These are phyloP conservation scores for Plutella xylostella DNA, from an alignment of 2,888 invertebrate species.

Conservation along the genomic window DNA sequence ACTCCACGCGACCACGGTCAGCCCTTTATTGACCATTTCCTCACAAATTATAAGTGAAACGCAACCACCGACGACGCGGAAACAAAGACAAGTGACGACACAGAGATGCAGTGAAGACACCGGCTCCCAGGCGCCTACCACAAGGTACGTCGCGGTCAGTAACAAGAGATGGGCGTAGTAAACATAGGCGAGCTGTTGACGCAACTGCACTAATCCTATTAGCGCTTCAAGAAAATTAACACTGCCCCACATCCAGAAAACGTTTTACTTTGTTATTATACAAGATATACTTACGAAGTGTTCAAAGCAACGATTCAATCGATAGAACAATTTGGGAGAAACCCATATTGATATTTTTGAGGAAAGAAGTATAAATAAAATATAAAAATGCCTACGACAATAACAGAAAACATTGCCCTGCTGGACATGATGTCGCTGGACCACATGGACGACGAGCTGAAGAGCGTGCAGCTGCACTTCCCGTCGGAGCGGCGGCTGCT, in stretches of 20 bases:
- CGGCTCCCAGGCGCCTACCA: neutral
- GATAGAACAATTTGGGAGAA: neutral
- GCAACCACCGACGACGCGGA: constrained; percentile 34
- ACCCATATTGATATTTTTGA: too few species aligned
- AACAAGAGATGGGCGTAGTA: constrained; percentile 33
- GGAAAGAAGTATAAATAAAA: neutral
- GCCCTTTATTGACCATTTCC: constrained; percentile 57
- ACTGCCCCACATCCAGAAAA: neutral
- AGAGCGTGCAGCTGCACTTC: constrained; percentile 90
- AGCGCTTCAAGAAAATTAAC: constrained; percentile 2
- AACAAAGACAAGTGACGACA: constrained; percentile 30
- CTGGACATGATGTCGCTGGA: constrained; percentile 79
- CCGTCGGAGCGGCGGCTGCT: constrained; percentile 76
- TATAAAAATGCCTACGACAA: constrained; percentile 45
- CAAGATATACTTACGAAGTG: neutral
- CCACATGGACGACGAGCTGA: constrained; percentile 92
- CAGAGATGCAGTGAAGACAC: constrained; percentile 36
- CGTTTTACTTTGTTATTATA: too few species aligned
- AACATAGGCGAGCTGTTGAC: constrained; percentile 33
- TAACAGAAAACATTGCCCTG: constrained; percentile 57
- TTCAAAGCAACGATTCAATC: neutral
- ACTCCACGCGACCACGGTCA: constrained; percentile 44
- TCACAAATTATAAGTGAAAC: constrained; percentile 39
- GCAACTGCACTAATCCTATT: constrained; percentile 25
- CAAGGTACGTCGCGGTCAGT: constrained; percentile 15